Conservation (phyloP, 2,113 vertebrate genomes). For the Mystacornis crossleyi region DNA sequence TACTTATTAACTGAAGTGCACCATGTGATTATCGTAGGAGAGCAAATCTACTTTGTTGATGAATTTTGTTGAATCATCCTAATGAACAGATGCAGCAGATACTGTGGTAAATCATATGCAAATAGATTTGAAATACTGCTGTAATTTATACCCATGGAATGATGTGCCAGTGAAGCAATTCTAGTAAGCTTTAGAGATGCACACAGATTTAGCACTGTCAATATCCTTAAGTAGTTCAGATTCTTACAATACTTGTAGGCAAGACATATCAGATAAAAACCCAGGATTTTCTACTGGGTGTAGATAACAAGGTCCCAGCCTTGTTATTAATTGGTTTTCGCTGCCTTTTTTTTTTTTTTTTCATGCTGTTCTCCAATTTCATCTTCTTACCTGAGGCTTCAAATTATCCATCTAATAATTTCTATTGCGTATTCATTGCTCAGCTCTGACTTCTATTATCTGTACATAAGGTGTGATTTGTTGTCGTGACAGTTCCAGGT, state of each 20-base stretch:
- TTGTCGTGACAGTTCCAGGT: background rate
- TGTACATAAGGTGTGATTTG: background rate
- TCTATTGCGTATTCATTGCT: slow-evolving; percentile 2
- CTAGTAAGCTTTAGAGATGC: background rate
- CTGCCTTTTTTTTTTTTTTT: background rate
- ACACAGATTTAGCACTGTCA: background rate
- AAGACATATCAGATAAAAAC: background rate
- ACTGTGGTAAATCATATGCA: slow-evolving; percentile 7
- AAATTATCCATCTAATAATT: background rate
- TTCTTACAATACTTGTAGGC: background rate
- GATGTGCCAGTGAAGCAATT: slow-evolving; percentile 3
- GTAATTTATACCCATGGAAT: background rate
- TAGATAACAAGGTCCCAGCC: background rate
- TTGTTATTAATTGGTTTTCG: background rate
- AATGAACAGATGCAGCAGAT: slow-evolving; percentile 2
- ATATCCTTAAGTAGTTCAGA: background rate
- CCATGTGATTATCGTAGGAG: background rate
- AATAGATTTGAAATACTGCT: background rate
- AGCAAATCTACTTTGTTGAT: background rate
- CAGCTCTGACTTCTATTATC: background rate
- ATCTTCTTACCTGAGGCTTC: slow-evolving; percentile 2
- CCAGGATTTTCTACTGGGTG: background rate
- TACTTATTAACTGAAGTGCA: slow-evolving; percentile 5
- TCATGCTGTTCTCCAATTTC: background rate
- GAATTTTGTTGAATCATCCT: background rate